A percentile compares a stretch with the other conserved stretches of the same genome.
phyloP scores from a whole-genome alignment of 2,888 invertebrate genomes.

The Drosophila peninsularis region DNA sequence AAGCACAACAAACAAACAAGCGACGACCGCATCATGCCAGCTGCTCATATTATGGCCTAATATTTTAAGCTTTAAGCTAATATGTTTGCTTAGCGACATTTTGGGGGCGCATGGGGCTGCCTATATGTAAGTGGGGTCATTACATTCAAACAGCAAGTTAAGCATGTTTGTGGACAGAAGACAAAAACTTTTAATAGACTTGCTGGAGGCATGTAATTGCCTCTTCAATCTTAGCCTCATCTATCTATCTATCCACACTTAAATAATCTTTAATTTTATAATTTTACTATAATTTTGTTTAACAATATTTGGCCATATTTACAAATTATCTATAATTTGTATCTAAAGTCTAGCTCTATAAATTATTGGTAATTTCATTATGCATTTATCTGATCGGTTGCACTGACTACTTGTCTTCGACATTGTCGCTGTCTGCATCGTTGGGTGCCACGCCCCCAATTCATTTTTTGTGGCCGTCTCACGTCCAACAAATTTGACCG shows the following conservation, averaged over 20 bases:
- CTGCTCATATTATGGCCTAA: slow-evolving; percentile 22
- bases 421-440: slow-evolving; percentile 9
- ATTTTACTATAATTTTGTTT: no score
- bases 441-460: slow-evolving; percentile 46
- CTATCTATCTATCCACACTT: no score
- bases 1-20: slow-evolving; percentile 4
- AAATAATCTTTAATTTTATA: no score
- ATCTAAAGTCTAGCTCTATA: not conserved
- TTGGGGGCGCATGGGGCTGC: not conserved
- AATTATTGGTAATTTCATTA: not conserved
- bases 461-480: slow-evolving; percentile 13
- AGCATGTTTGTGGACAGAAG: not conserved
- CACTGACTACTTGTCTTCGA: slow-evolving; percentile 11
- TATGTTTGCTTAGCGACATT: slow-evolving; percentile 31
- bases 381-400: slow-evolving; percentile 4
- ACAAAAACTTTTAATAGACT: no score
- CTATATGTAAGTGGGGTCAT: not conserved
- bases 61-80: slow-evolving; percentile 27
- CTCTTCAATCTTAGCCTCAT: no score
- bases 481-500: slow-evolving; percentile 55
- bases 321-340: not conserved
- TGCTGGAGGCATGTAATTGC: not conserved
- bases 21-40: slow-evolving; percentile 8
- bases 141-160: not conserved
- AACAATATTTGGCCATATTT: no score